Evolutionary conservation across 2,797 vertebrate genomes (phyloP), one percentile per base, ranked within the genome.

Genomic region (Synaphobranchus kaupii): DNA sequence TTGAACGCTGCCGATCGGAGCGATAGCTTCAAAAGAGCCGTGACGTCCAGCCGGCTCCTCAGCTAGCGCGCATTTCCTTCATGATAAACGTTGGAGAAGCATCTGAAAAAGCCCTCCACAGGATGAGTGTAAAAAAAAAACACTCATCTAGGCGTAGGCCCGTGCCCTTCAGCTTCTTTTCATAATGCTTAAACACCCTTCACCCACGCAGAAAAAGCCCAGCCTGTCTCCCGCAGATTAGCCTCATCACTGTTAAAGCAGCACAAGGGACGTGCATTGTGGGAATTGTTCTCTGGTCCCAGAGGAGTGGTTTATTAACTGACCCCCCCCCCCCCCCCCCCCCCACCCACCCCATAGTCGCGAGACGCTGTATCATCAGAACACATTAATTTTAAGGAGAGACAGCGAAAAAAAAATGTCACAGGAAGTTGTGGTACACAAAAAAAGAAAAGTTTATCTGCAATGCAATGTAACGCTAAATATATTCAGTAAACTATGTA

Each of bases 261-360:
- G 47, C 25, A 4, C 44, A 8, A 0, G 44, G 25, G 25, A 83
- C 8, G 4, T 56, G 48, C 48, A 83, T 28, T 80, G 44, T 84
- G 47, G 82, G 88, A 90, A 76, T 84, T 39, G 86, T 85, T 80
- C 34, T 22, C 89, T 86, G 87, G 81, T 88, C 91, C 92, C 90
- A 58, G 54, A 89, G 90, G 93, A 88, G 91, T 92, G 89, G 88
- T 90, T 84, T 89, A 94, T 94, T 31, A 91, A 95, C 92, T 86
- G 89, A 84, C 89, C 3, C 83, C 89, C 86, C 17, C 90, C 90
- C 89, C 88, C 89, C 89, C 91, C 89, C 20, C 15, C 71, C 31
- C 28, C 3, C 71, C 31, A 13, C 31, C 47, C 91, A 89, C 91
- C 92, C 12, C 90, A 71, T 89, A 93, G 88, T 83, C 82, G 87